Percentiles rank a stretch among this genome's conserved stretches.
phyloP scores from a whole-genome alignment of 1,140 invertebrate species.

The Meloidogyne chitwoodi region DNA sequence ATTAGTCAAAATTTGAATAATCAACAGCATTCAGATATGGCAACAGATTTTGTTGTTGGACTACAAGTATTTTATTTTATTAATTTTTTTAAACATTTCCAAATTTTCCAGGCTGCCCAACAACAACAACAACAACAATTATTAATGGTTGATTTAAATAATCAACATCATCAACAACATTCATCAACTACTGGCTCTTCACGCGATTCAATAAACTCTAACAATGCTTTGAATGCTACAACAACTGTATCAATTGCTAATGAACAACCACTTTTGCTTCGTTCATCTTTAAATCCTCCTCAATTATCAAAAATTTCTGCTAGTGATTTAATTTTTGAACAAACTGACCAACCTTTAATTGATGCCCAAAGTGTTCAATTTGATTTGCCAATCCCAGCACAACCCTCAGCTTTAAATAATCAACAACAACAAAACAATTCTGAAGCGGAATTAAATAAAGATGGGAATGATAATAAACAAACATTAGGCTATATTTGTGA shows the following conservation, averaged over 20 bases:
- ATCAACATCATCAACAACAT: background rate
- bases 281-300: background rate
- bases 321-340: background rate
- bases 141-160: constrained; percentile 11
- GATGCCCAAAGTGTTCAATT: constrained; percentile 65
- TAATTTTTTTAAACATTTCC: background rate
- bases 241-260: background rate
- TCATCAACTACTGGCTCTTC: constrained; percentile 15
- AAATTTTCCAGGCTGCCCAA: background rate
- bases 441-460: background rate
- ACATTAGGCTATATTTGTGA: constrained; percentile 80
- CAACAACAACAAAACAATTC: constrained; percentile 1
- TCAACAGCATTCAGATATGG: background rate
- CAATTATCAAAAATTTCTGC: background rate
- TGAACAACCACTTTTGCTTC: no score
- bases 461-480: background rate
- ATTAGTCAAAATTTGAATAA: background rate
- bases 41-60: background rate
- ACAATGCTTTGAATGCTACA: background rate
- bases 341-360: constrained; percentile 55
- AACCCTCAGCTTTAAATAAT: constrained; percentile 74
- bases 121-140: constrained; percentile 1
- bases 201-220: background rate
- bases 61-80: background rate
- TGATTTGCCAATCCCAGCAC: constrained; percentile 75